Base-by-base conservation (phyloP, 53 echinoderm and acorn worm genomes). In the Echinarachnius parma region DNA sequence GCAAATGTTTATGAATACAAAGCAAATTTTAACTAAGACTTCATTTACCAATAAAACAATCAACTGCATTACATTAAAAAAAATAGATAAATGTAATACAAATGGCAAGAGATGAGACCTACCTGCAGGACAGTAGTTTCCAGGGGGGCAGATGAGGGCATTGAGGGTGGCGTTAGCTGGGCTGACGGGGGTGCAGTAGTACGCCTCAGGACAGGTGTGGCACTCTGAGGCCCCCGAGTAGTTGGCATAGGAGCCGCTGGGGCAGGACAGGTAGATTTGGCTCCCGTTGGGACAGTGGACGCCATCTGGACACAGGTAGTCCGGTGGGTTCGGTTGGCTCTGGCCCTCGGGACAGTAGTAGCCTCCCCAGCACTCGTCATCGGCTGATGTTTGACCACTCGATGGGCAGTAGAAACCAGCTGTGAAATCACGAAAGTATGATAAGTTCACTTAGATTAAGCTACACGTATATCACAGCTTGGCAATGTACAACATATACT, bases 241-340 rank as follows among this genome's bases (percentile, higher is more conserved):
- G 72, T 96, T 88, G 28, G 96, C 84, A 46, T 72, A 96, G 4
- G 61, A 75, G 11, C 96, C 96, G 31, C 87, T 64, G 21, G 82
- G 82, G 47, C 96, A 96, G 5, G 88, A 82, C 49, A 77, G 71
- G 75, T 91, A 96, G 74, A 80, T 82, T 33, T 66, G 88, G 36
- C 90, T 90, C 24, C 96, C 96, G 23, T 96, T 96, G 31, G 96
- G 96, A 25, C 96, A 96, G 62, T 90, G 87, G 63, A 96, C 87
- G 3, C 96, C 96, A 15, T 72, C 62, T 0, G 96, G 96, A 52
- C 96, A 96, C 21, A 76, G 62, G 66, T 90, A 96, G 28, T 70
- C 69, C 9, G 82, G 34, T 3, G 96, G 91, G 31, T 96, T 96
- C 56, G 96, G 96, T 14, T 79, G 76, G 42, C 80, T 82, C 69